Base-by-base conservation (phyloP, 2,888 invertebrate genomes). In the Hyposoter didymator region DNA sequence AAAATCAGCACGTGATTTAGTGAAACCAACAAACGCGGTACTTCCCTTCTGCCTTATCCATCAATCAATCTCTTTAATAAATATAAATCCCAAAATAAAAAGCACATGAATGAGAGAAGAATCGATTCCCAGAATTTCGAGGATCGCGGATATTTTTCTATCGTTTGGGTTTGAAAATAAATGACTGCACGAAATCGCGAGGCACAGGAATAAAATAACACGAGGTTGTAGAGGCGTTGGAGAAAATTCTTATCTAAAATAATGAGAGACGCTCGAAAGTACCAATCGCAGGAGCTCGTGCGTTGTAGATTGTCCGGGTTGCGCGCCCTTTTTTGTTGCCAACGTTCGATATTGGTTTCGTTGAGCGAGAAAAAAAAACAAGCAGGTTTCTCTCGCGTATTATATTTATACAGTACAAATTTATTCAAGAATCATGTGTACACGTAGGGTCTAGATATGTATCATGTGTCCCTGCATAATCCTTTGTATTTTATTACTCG, bases 401-500 rank as follows among this genome's bases (percentile, higher is more conserved):
- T 69, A 47, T 69, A 47, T 69, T 69, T 69, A 47, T 47, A 22
- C 69, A 17, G 47, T 28, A 69, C 22, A 69, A 69, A 69, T 69
- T 49, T 69, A 69, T 69, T 69, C 69, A 69, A 22, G 69, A 69
- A 69, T 69, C 5, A 32, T 47, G 69, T 69, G 14, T 47, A 69
- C 69, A 69, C 45, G 47, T 47, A 69, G 69, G 47, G 28, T 52
- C 52, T 52, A 72, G 72, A 72, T 72, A 72, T 52, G 72, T 72
- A 72, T 72, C 72, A 12, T 35, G 52, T 52, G 52, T 72, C 35
- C n/a, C 32, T 52, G 72, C 72, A 72, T 72, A 72, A 72, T 72
- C 72, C 72, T 52, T 52, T 49, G 52, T 52, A 52, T 72, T 72
- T 72, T 52, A 72, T 52, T 72, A 72, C 72, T 52, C 72, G 49